Evolutionary conservation across 2,113 vertebrate genomes (phyloP).

Genomic region (Theristicus caerulescens): DNA sequence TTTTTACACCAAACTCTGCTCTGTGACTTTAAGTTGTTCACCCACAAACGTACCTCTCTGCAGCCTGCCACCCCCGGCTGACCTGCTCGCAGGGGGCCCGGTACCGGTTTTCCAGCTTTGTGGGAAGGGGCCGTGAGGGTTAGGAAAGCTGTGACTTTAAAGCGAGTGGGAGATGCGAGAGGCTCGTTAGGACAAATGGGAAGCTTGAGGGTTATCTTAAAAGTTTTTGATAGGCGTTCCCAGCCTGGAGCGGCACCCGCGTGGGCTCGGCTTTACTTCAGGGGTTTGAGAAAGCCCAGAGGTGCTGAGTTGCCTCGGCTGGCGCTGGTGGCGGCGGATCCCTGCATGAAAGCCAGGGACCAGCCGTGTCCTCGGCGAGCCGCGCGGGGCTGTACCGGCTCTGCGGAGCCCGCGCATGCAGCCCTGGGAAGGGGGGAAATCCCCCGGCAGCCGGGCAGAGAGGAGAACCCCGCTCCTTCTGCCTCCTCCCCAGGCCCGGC

Average conservation of each 20-base stretch:
- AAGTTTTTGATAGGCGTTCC: background rate
- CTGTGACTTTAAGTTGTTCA: fast-evolving
- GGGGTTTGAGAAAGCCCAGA: background rate
- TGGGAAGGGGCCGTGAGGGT: background rate
- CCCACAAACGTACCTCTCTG: fast-evolving
- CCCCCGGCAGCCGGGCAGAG: background rate
- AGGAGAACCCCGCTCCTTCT: fast-evolving
- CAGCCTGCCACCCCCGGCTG: background rate
- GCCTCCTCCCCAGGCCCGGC: background rate
- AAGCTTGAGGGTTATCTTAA: background rate
- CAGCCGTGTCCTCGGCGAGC: background rate
- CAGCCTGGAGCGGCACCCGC: background rate
- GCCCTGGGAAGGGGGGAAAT: fast-evolving
- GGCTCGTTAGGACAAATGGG: fast-evolving
- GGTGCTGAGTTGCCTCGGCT: background rate
- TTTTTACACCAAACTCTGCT: background rate
- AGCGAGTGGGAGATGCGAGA: fast-evolving
- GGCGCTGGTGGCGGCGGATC: background rate
- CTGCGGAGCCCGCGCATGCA: background rate
- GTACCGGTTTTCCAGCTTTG: background rate
- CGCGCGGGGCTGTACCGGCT: background rate
- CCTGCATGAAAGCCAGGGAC: background rate
- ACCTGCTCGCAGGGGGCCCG: fast-evolving
- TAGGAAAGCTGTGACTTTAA: background rate
- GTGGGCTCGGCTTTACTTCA: background rate